phyloP scores from a whole-genome alignment of 2,888 invertebrate genomes.

The Uropetala carovei region DNA sequence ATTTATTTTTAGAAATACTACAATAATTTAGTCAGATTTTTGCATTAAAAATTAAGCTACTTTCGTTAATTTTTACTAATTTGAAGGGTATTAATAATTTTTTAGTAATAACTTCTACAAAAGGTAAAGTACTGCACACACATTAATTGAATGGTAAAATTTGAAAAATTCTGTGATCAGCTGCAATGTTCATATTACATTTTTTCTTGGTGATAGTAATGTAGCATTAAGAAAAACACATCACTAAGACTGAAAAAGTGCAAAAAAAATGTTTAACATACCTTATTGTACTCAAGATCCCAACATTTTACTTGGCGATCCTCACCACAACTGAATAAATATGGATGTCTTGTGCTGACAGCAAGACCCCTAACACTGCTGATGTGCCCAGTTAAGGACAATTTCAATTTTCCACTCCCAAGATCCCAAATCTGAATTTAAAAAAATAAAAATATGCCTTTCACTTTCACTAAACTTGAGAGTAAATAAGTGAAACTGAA shows the following conservation, averaged over 20 bases:
- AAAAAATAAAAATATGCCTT: neutral
- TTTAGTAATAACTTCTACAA: no score
- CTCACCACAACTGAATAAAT: slow-evolving; percentile 98
- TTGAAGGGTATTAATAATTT: no score
- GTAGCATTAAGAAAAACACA: neutral
- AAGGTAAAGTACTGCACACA: no score
- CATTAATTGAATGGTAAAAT: no score
- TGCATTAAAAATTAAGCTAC: no score
- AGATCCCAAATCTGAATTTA: slow-evolving; percentile 93
- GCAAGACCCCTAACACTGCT: slow-evolving; percentile 97
- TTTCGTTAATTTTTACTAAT: no score
- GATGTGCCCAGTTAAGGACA: slow-evolving; percentile 98
- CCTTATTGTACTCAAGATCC: slow-evolving; percentile 99
- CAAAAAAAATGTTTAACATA: slow-evolving; percentile 71
- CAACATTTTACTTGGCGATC: slow-evolving; percentile 99
- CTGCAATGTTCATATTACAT: no score
- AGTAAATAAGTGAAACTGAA: slow-evolving; percentile 16
- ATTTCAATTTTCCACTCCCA: slow-evolving; percentile 95
- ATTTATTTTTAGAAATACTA: no score
- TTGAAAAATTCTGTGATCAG: no score
- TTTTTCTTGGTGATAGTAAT: no score
- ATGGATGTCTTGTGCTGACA: slow-evolving; percentile 96
- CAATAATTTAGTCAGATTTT: no score
- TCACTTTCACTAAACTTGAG: neutral
- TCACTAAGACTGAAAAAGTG: neutral